Evolutionary conservation across 2,888 invertebrate genomes (phyloP).

Genomic region (Rhaphigaster nebulosa): DNA sequence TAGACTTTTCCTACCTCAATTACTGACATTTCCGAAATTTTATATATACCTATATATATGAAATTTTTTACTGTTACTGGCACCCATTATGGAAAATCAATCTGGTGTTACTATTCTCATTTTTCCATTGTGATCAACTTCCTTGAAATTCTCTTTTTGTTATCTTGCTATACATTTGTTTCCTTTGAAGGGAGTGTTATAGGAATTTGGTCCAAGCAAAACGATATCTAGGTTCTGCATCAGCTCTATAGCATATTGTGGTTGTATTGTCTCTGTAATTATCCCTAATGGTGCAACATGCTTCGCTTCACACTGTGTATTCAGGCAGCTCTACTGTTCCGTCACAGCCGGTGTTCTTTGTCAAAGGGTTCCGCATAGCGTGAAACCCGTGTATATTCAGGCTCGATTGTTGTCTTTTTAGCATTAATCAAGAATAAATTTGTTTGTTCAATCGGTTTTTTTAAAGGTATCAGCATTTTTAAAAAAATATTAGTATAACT

Average conservation of each 20-base stretch:
- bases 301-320: background rate
- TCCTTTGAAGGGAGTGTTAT: background rate
- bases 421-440: background rate
- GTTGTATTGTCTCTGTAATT: background rate
- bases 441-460: background rate
- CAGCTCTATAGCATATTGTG: background rate
- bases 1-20: too few relatives aligned
- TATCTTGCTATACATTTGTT: background rate
- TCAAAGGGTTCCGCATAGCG: background rate
- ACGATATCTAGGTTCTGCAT: background rate
- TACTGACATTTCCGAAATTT: too few relatives aligned
- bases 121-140: background rate
- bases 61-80: too few relatives aligned
- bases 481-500: too few relatives aligned
- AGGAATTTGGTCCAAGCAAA: background rate
- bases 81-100: too few relatives aligned
- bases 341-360: background rate
- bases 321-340: background rate
- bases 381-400: too few relatives aligned
- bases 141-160: background rate
- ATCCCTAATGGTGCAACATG: background rate
- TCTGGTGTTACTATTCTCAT: too few relatives aligned
- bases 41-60: too few relatives aligned
- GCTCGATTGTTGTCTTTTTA: background rate
- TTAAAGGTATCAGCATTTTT: too few relatives aligned